These are phyloP conservation scores for Pangasianodon gigas DNA, from an alignment of 2,113 vertebrate genomes.

Conservation along the genomic window DNA sequence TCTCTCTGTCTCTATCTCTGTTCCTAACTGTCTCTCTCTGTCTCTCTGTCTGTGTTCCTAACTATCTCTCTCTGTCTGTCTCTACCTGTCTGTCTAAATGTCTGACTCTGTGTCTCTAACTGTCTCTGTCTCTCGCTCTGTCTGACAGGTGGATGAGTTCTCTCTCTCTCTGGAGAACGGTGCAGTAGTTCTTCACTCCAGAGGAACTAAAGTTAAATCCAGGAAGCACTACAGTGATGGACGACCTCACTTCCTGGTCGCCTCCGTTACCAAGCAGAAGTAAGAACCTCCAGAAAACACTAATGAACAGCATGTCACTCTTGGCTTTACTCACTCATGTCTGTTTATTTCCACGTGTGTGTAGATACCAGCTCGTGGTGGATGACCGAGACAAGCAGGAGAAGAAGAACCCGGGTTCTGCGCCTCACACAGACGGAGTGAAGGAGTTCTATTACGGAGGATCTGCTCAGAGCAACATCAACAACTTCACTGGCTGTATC, in stretches of 20 bases:
- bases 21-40: neutral
- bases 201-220: conserved; percentile 82
- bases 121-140: conserved; percentile 31
- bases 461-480: conserved; percentile 78
- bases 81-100: conserved; percentile 65
- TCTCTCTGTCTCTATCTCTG: conserved; percentile 75
- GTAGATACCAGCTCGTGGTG: conserved; percentile 84
- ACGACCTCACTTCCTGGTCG: conserved; percentile 83
- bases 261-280: conserved; percentile 82
- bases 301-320: neutral
- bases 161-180: conserved; percentile 90
- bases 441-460: conserved; percentile 91
- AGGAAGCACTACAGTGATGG: conserved; percentile 87
- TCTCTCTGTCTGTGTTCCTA: conserved; percentile 43
- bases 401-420: conserved; percentile 71
- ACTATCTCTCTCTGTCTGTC: conserved; percentile 80
- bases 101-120: conserved; percentile 80
- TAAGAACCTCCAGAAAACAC: conserved; percentile 61
- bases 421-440: conserved; percentile 48
- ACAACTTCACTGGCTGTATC: conserved; percentile 95
- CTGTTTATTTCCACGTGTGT: neutral
- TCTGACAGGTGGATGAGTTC: conserved; percentile 82
- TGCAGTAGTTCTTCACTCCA: conserved; percentile 82
- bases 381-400: conserved; percentile 85
- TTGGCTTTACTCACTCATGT: no score